phyloP scores from a whole-genome alignment of 2,797 vertebrate genomes.

The Tauraco hartlaubi region DNA sequence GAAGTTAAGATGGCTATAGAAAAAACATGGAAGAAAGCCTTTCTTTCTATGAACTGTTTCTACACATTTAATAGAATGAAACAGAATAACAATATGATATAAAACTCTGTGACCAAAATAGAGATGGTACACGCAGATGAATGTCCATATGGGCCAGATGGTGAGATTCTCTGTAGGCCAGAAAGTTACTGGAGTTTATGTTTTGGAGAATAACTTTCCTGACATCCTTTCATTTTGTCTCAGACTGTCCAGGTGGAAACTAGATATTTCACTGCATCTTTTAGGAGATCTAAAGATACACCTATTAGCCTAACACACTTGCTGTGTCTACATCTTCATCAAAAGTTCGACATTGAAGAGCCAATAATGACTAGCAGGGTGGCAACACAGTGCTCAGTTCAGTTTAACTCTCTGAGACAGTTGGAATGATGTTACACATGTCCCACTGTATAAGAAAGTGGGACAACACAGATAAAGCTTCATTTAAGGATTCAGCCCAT shows the following conservation, averaged over 20 bases:
- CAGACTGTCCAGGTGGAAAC: background rate
- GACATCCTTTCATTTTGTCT: background rate
- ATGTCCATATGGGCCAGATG: background rate
- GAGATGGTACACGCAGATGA: background rate
- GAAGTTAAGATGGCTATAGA: background rate
- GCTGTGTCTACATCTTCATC: background rate
- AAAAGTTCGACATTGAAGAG: background rate
- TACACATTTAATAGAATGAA: background rate
- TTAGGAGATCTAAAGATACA: background rate
- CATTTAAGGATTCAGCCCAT: background rate
- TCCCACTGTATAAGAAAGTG: background rate
- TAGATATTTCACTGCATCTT: background rate
- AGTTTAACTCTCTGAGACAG: background rate
- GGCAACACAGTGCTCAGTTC: background rate
- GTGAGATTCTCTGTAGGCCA: background rate
- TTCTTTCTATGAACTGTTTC: background rate
- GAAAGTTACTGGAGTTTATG: background rate
- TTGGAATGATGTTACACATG: background rate
- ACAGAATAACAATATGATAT: background rate
- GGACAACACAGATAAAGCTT: background rate
- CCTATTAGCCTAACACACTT: background rate
- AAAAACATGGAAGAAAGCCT: background rate
- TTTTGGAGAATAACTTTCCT: background rate
- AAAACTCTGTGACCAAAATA: background rate
- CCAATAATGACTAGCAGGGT: background rate